Evolutionary conservation across 2,888 invertebrate species (phyloP), one percentile per base, ranked within the genome.

Genomic region (Apodemia zela): DNA sequence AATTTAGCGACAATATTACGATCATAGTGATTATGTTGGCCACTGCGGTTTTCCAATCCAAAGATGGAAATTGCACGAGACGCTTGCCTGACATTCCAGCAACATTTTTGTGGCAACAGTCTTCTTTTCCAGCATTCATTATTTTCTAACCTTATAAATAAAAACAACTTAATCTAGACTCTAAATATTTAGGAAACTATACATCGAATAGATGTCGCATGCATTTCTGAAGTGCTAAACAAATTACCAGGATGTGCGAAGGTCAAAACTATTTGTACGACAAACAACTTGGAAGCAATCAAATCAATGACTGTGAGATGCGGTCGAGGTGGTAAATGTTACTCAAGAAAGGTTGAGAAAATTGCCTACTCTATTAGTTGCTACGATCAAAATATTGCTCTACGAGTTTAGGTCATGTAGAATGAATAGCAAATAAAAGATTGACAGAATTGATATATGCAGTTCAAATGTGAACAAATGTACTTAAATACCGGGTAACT

Each of bases 171-270:
- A 38, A 5, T 4, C 42, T 42, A 15, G 15, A 42, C 15, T 42
- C 10, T 38, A 33, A 42, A 42, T 42, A 38, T 15, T 15, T 42
- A 15, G 15, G 42, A 15, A 15, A 15, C 21, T 21, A 51, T 10
- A 54, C 15, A 54, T 15, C 10, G 15, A 54, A 25, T 5, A 25
- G 25, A 7, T 54, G 25, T 25, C 8, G n/a, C 57, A 57, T 57
- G 57, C 57, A n/a, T 57, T 25, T 15, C n/a, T 15, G 21, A 57
- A 57, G 57, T 29, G 25, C 15, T 29, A 57, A 0, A 57, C 57
- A 15, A 25, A 57, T 57, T 29, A 57, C 2, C 6, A 29, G n/a
- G 57, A 57, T n/a, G 57, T 29, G 57, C 57, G 57, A 57, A 57
- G 57, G 57, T 57, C 57, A 57, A 57, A 57, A 25, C 29, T n/a